phyloP scores from a whole-genome alignment of 2,113 vertebrate species.

The Phodopus roborovskii region DNA sequence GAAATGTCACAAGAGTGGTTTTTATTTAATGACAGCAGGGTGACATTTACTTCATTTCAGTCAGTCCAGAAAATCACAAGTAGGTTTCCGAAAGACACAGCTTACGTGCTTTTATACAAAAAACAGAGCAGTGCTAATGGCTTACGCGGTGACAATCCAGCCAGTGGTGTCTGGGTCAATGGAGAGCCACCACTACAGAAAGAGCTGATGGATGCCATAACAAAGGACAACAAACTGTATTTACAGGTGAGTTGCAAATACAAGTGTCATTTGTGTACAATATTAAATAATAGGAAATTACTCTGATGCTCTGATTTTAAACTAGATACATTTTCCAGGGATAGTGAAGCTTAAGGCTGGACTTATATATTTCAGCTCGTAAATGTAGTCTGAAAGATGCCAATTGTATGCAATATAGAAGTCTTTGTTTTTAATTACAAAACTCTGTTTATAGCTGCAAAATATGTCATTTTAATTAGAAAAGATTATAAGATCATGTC shows the following conservation, averaged over 20 bases:
- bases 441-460: slow-evolving; percentile 12
- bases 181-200: slow-evolving; percentile 97
- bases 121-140: slow-evolving; percentile 89
- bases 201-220: slow-evolving; percentile 98
- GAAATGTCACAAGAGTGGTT: slow-evolving; percentile 94
- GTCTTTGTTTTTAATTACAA: slow-evolving; percentile 21
- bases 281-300: slow-evolving; percentile 14
- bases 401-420: background rate
- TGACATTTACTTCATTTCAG: slow-evolving; percentile 97
- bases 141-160: slow-evolving; percentile 73
- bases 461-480: slow-evolving; percentile 29
- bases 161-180: slow-evolving; percentile 89
- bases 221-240: slow-evolving; percentile 98
- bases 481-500: slow-evolving; percentile 17
- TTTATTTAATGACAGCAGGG: slow-evolving; percentile 98
- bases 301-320: background rate
- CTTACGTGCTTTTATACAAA: slow-evolving; percentile 98
- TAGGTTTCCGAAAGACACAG: slow-evolving; percentile 98
- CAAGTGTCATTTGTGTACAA: background rate
- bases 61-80: slow-evolving; percentile 98
- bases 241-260: slow-evolving; percentile 92
- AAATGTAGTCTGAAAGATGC: background rate
- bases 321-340: background rate
- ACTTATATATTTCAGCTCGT: slow-evolving; percentile 21
- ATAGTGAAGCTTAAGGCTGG: slow-evolving; percentile 41